A percentile compares a stretch with the other conserved stretches of the same genome.
These are phyloP conservation scores for Antigone vipio DNA, from an alignment of 2,113 vertebrate genomes.

Conservation along the genomic window DNA sequence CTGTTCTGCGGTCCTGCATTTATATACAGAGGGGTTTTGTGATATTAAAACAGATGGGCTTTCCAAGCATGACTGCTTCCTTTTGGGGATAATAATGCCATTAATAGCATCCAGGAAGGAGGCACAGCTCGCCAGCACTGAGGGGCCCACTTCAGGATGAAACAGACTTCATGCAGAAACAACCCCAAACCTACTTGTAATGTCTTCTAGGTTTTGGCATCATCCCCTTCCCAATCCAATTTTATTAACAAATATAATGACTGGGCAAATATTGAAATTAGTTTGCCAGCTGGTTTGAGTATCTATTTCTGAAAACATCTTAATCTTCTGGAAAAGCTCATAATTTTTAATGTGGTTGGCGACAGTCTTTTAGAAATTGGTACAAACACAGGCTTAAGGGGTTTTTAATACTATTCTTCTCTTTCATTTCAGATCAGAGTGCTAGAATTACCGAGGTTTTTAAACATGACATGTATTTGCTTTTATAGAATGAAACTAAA, in stretches of 20 bases:
- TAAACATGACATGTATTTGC: background rate
- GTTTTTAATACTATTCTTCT: background rate
- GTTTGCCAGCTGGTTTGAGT: conserved; percentile 6
- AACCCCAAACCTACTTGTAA: background rate
- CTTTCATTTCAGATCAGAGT: background rate
- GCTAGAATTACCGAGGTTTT: background rate
- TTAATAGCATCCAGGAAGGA: background rate
- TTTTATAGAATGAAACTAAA: conserved; percentile 18
- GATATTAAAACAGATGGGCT: background rate
- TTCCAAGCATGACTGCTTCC: conserved; percentile 23
- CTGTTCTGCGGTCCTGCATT: background rate
- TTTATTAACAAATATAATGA: conserved; percentile 10
- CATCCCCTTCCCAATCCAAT: background rate
- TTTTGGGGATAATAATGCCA: background rate
- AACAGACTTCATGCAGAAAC: background rate
- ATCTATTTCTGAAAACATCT: conserved; percentile 28
- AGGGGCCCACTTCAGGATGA: background rate
- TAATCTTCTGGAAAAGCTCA: conserved; percentile 34
- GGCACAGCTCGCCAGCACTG: background rate
- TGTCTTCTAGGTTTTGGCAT: background rate
- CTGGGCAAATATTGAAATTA: background rate
- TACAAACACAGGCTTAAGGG: background rate
- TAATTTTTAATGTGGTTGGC: conserved; percentile 3
- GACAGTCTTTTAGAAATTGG: background rate
- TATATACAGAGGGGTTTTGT: background rate